Base-by-base conservation (phyloP, 2,797 vertebrate species). In the Sebastes diaconus region DNA sequence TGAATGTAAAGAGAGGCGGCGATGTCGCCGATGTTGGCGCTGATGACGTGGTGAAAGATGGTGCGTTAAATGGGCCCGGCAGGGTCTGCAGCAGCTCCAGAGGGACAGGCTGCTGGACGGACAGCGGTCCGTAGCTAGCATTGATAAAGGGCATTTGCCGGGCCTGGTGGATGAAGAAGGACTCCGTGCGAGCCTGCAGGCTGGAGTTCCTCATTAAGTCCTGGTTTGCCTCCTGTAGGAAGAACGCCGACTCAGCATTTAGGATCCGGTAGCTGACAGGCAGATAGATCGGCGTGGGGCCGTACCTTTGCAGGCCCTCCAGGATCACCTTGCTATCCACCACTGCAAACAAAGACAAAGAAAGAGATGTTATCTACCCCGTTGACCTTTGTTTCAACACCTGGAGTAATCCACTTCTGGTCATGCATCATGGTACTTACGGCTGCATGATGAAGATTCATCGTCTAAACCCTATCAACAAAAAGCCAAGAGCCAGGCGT, bases 161-260 rank as follows among this genome's bases (percentile, higher is more conserved):
- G 81, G 98, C 96, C 86, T 96, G 96, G 83, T 97, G 96, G 0
- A 97, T 95, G 86, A 98, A 98, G 94, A 99, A 98, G 0, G 97
- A 96, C 69, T 98, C 97, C 0, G 96, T 96, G 10, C 98, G 93
- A 75, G 97, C 95, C 70, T 96, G 97, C 87, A 98, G 94, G 94
- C 98, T 99, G 90, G 97, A 96, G 86, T 99, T 99, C 76, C 95
- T 96, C 95, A 96, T 96, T 14, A 96, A 91, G 87, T 98, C 97
- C 92, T 96, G 97, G 91, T 94, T 97, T 82, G 96, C 92, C 70
- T 98, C 98, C 77, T 96, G 96, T 12, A 99, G 96, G 81, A 99
- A 97, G 93, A 99, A 99, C 1, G 97, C 92, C 0, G 95, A 94
- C 84, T 99, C 97, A 0, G 97, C 94, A 2, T 96, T 92, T 69